Evolutionary conservation across 2,113 vertebrate species (phyloP).

Genomic region (zebrafish (Danio rerio)): GRCz12tu NC_133180.1:15929001-15929500

Average conservation of each 20-base stretch:
- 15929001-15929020: neutral
- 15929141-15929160: conserved; percentile 61
- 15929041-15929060: conserved; percentile 71
- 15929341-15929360: conserved; percentile 77
- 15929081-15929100: neutral
- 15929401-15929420: conserved; percentile 35
- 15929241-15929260: conserved; percentile 48
- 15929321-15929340: conserved; percentile 56
- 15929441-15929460: conserved; percentile 63
- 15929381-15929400: conserved; percentile 50
- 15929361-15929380: conserved; percentile 77
- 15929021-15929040: neutral
- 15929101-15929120: neutral
- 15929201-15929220: conserved; percentile 52
- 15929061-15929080: conserved; percentile 68
- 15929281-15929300: conserved; percentile 50
- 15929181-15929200: conserved; percentile 32
- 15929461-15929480: neutral
- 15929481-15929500: no score
- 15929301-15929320: conserved; percentile 45
- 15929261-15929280: conserved; percentile 38
- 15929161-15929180: conserved; percentile 56
- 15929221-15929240: conserved; percentile 54
- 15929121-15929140: neutral
- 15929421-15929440: conserved; percentile 61